These are phyloP conservation scores for Sepioteuthis lessoniana DNA, from an alignment of 2,888 invertebrate genomes.

Conservation along the genomic window DNA sequence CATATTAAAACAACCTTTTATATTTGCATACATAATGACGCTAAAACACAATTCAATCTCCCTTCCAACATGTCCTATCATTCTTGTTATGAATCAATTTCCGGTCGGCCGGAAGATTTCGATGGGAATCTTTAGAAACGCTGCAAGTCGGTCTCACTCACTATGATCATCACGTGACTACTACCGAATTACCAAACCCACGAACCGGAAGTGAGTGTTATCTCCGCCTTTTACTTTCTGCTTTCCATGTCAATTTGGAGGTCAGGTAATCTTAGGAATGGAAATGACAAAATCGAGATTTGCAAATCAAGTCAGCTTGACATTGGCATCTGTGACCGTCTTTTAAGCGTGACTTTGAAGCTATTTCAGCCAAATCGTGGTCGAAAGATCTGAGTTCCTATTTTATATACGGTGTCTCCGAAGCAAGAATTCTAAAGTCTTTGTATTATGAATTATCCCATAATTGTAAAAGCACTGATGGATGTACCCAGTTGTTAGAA, in stretches of 20 bases:
- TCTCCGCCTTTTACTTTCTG: background rate
- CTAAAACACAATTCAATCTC: background rate
- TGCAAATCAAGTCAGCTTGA: background rate
- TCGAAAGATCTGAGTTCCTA: background rate
- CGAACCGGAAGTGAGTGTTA: background rate
- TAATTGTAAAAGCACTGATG: no score
- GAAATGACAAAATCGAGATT: conserved; percentile 14
- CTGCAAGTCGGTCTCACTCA: background rate
- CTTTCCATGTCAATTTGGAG: background rate
- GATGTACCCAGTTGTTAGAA: no score
- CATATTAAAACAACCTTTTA: no score
- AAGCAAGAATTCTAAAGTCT: no score
- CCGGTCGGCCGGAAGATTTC: background rate
- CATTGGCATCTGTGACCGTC: background rate
- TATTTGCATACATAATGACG: no score
- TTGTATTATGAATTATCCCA: no score
- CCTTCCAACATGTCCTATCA: background rate
- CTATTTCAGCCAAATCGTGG: background rate
- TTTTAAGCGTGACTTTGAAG: no score
- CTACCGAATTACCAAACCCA: background rate
- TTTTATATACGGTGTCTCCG: background rate
- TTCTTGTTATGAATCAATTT: background rate
- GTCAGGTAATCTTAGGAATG: background rate
- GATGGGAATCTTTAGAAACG: background rate
- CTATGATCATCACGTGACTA: background rate